These are phyloP conservation scores for Cotesia glomerata DNA, from an alignment of 1,140 invertebrate species.

Conservation along the genomic window DNA sequence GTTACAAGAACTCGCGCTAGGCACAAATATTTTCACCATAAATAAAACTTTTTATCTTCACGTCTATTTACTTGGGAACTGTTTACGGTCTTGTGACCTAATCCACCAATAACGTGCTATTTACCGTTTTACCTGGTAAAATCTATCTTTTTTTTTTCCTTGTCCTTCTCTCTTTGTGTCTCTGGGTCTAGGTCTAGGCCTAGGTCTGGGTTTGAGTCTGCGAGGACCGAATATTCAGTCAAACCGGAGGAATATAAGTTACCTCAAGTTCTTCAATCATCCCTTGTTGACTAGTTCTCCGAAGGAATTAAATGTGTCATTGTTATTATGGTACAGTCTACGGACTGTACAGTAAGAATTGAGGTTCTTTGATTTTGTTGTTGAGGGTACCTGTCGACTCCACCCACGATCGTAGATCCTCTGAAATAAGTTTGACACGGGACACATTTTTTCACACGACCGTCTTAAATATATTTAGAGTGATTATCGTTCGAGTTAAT, in stretches of 20 bases:
- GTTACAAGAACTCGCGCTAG: slow-evolving; percentile 23
- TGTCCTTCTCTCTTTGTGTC: too few relatives aligned
- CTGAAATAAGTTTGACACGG: slow-evolving; percentile 10
- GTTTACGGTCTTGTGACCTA: slow-evolving; percentile 50
- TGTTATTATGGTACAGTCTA: too few relatives aligned
- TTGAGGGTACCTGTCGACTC: neutral
- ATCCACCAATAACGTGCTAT: slow-evolving; percentile 37
- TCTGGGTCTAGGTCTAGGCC: too few relatives aligned
- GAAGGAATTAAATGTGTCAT: neutral
- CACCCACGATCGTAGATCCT: slow-evolving; percentile 13
- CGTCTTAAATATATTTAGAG: neutral
- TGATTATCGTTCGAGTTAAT: too few relatives aligned
- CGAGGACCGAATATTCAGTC: too few relatives aligned
- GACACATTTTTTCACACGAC: slow-evolving; percentile 1
- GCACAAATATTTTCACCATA: slow-evolving; percentile 56
- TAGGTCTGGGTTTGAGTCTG: too few relatives aligned
- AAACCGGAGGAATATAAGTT: neutral
- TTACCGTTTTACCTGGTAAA: neutral
- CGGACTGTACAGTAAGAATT: neutral
- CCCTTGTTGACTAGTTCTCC: slow-evolving; percentile 25
- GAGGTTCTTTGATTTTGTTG: neutral
- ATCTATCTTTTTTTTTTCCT: too few relatives aligned
- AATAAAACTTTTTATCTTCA: slow-evolving; percentile 49
- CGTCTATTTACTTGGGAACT: neutral
- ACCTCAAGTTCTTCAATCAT: neutral